Evolutionary conservation across 2,888 invertebrate genomes (phyloP), one percentile per base, ranked within the genome.

Genomic region (Synergus umbraculus): DNA sequence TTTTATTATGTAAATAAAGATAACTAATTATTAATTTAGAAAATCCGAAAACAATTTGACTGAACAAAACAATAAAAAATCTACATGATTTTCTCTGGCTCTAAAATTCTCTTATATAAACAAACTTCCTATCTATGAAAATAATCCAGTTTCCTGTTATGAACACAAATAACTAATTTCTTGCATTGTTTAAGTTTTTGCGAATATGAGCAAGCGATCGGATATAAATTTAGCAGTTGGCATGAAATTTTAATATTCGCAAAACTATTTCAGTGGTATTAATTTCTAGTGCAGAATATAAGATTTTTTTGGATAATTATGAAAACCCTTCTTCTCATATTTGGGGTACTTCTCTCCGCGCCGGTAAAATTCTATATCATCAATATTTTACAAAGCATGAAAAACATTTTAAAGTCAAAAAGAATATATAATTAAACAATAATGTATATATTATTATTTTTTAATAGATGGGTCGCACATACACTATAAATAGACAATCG

Each of bases 141-240:
- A 54, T 54, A 0, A 46, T 69, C 67, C 46, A 46, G 29, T 49
- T 69, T 69, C 29, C 69, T 49, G 49, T 69, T 22, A n/a, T 67
- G 8, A 15, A 58, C n/a, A 58, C 0, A 7, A 18, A 4, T 58
- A 18, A n/a, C 54, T 58, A 18, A 18, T 58, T 58, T 58, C 1
- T 2, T 18, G 54, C 18, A 58, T 58, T 58, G 9, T 10, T 58
- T 9, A 58, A 18, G 18, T 58, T 58, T 18, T 18, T 9, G 18
- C 8, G 9, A 18, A 58, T 18, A 18, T 1, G 3, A 58, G 54
- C 9, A 18, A 58, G 7, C 2, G 8, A 18, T 18, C 18, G 18
- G 54, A 58, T 58, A 58, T 9, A 58, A 9, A 49, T 49, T 49
- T 4, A 49, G 2, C 3, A 15, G 46, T 49, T 15, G 13, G 46